phyloP scores from a whole-genome alignment of 2,888 invertebrate species.

The Cephalotes varians region DNA sequence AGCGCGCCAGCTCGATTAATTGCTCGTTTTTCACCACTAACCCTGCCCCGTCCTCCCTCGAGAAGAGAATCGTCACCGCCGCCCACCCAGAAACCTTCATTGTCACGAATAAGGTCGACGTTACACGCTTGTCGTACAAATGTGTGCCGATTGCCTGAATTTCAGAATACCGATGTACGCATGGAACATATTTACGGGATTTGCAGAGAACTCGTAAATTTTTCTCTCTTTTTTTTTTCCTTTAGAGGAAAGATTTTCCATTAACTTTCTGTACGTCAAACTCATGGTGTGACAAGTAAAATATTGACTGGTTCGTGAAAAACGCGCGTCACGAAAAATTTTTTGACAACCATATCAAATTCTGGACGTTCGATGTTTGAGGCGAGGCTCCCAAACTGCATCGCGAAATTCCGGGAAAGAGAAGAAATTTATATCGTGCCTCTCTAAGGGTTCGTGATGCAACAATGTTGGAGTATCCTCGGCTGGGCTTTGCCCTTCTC shows the following conservation, averaged over 20 bases:
- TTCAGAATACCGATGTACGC: neutral
- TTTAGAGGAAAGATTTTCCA: neutral
- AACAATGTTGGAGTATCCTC: constrained; percentile 30
- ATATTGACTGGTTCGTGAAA: neutral
- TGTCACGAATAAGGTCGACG: neutral
- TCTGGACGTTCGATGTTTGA: neutral
- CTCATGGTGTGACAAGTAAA: neutral
- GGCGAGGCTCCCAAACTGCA: neutral
- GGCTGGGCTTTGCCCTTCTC: constrained; percentile 31
- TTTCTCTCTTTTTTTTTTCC: neutral
- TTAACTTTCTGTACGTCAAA: neutral
- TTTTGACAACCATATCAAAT: neutral
- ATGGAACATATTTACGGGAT: neutral
- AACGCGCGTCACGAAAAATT: constrained; percentile 1
- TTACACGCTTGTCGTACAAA: constrained; percentile 16
- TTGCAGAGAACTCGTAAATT: neutral
- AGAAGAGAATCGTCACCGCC: constrained; percentile 43
- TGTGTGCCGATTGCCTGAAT: neutral
- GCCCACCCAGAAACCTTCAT: constrained; percentile 38
- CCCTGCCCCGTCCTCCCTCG: neutral
- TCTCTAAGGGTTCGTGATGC: neutral
- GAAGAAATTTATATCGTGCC: constrained; percentile 4
- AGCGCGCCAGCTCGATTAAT: constrained; percentile 40
- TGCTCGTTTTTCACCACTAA: constrained; percentile 30
- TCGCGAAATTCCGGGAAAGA: neutral